A percentile compares a stretch with the other conserved stretches of the same genome.
Conservation (phyloP, 2,113 vertebrate genomes). For the Clinocottus analis region DNA sequence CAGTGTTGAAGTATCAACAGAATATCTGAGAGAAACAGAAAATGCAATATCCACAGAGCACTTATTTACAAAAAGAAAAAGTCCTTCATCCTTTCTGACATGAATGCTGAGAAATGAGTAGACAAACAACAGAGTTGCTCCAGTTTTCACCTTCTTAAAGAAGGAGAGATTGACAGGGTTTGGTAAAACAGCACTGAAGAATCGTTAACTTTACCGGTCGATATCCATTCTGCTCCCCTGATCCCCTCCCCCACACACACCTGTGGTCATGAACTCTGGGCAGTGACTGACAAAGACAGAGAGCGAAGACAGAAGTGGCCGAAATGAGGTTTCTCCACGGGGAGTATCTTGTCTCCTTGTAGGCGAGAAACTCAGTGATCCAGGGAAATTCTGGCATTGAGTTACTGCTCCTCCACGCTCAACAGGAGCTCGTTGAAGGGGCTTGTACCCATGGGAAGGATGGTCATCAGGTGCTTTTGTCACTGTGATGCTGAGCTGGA, state of each 20-base stretch:
- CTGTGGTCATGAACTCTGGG: conserved; percentile 46
- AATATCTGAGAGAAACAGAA: background rate
- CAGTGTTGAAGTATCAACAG: background rate
- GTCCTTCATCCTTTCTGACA: background rate
- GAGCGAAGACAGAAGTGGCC: conserved; percentile 43
- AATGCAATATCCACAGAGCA: too few relatives aligned
- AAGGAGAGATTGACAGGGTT: conserved; percentile 33
- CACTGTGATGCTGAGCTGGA: conserved; percentile 19
- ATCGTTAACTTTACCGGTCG: conserved; percentile 41
- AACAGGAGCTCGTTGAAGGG: conserved; percentile 34
- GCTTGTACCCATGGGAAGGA: conserved; percentile 19
- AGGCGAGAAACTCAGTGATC: conserved; percentile 57
- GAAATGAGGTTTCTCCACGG: conserved; percentile 63
- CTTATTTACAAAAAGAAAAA: too few relatives aligned
- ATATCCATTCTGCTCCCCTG: conserved; percentile 19
- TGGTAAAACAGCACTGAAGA: conserved; percentile 33
- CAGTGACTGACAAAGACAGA: conserved; percentile 66
- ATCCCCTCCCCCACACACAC: conserved; percentile 13
- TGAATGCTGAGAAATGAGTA: conserved; percentile 12
- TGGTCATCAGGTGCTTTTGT: conserved; percentile 42
- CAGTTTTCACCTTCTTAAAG: conserved; percentile 20
- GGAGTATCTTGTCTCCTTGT: conserved; percentile 45
- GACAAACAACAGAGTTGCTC: background rate
- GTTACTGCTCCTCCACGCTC: conserved; percentile 47
- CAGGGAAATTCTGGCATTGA: conserved; percentile 49